phyloP scores from a whole-genome alignment of 2,797 vertebrate genomes.

The Hoplostethus mediterraneus region DNA sequence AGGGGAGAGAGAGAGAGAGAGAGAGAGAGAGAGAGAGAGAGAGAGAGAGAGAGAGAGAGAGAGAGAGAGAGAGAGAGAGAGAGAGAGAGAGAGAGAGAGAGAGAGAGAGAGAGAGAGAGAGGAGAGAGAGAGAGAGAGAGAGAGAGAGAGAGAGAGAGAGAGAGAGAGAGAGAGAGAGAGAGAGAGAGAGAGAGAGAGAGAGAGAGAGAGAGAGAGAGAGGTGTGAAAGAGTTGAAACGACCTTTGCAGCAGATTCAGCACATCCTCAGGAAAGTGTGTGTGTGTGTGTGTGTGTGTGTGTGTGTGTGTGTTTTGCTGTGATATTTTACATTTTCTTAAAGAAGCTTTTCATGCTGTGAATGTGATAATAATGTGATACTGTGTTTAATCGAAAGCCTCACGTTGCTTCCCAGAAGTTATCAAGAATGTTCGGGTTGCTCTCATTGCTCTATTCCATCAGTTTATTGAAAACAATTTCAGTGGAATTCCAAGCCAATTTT shows the following conservation, averaged over 20 bases:
- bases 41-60: constrained; percentile 25
- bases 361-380: constrained; percentile 25
- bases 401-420: constrained; percentile 33
- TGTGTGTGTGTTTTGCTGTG: neutral
- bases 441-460: neutral
- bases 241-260: constrained; percentile 29
- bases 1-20: constrained; percentile 1
- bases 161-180: constrained; percentile 25
- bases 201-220: constrained; percentile 24
- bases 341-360: constrained; percentile 17
- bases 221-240: constrained; percentile 42
- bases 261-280: constrained; percentile 24
- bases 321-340: constrained; percentile 12
- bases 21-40: constrained; percentile 26
- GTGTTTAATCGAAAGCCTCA: neutral
- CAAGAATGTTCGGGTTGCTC: constrained; percentile 27
- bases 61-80: constrained; percentile 25
- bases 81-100: constrained; percentile 25
- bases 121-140: constrained; percentile 5
- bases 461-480: constrained; percentile 4
- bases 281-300: constrained; percentile 5
- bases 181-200: constrained; percentile 25
- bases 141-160: no score
- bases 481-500: constrained; percentile 6
- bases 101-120: constrained; percentile 24